Evolutionary conservation across 2,888 invertebrate species (phyloP), one percentile per base, ranked within the genome.

Genomic region (Noctua janthina): DNA sequence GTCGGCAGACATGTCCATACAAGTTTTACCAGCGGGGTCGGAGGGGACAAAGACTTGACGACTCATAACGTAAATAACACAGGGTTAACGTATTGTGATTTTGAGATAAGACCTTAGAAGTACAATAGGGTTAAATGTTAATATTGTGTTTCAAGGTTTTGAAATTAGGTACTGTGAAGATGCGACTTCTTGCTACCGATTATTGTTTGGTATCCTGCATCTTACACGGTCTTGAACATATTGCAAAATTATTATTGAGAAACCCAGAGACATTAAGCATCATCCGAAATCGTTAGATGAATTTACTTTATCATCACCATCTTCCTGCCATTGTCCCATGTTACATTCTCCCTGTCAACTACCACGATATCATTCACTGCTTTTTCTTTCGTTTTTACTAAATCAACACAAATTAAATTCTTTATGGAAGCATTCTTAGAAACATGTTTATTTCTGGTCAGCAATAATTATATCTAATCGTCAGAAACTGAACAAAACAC

Each of bases 21-120:
- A 89, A 87, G 88, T 88, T 92, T 89, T 88, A 91, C 80, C 83
- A 84, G 81, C 82, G 82, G 89, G 90, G 89, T 90, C 91, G 83
- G 73, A 85, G 83, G 76, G 84, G 78, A 92, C 91, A 92, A 93
- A 91, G 86, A 76, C 67, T 68, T 79, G 74, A 70, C 70, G 72
- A 82, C 68, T 86, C 67, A 79, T 67, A 78, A 82, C 66, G 54
- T 56, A 79, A 87, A 84, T 74, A 83, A 76, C 64, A 80, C 83
- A 85, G 87, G 85, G 81, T 88, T 89, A 83, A 82, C 66, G 54
- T 70, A 72, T 89, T 79, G 71, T 76, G 76, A 84, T 79, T 79
- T 80, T 78, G 20, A 84, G 83, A 75, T 75, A 75, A 77, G 23
- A 70, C 39, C 68, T 73, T 73, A 73, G n/a, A 66, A 11, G n/a